Percentiles rank a stretch among this genome's conserved stretches.
phyloP scores from a whole-genome alignment of 2,113 vertebrate species.

The Narcine bancroftii region DNA sequence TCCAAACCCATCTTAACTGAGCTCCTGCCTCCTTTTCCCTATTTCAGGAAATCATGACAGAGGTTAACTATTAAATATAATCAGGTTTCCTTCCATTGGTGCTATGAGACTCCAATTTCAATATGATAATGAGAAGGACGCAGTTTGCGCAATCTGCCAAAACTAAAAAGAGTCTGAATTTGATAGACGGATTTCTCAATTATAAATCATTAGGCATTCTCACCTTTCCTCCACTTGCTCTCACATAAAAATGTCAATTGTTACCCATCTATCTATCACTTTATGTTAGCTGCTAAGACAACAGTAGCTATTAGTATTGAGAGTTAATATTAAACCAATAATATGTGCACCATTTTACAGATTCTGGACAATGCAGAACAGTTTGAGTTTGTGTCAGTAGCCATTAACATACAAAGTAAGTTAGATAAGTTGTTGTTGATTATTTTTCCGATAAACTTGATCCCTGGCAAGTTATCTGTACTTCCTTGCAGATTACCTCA shows the following conservation, averaged over 20 bases:
- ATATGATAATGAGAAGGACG: no score
- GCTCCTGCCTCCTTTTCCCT: not conserved
- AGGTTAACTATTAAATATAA: not conserved
- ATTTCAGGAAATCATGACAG: no score
- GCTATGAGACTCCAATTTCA: not conserved
- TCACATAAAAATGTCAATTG: not conserved
- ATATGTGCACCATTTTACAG: not conserved
- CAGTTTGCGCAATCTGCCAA: not conserved
- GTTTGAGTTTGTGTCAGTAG: not conserved
- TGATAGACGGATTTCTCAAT: not conserved
- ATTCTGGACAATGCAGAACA: not conserved
- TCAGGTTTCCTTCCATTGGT: not conserved
- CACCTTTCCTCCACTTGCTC: not conserved
- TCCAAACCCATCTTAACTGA: not conserved
- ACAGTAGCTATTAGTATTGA: not conserved
- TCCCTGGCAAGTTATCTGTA: not conserved
- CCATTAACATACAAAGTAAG: not conserved
- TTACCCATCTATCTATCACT: not conserved
- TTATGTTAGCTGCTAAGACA: not conserved
- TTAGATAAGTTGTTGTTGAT: not conserved
- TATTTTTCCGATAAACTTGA: not conserved
- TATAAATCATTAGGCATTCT: not conserved
- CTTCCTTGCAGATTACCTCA: not conserved
- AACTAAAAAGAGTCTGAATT: no score
- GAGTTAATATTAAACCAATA: not conserved